Base-by-base conservation (phyloP, 2,113 vertebrate species). In the Hassar affinis region DNA sequence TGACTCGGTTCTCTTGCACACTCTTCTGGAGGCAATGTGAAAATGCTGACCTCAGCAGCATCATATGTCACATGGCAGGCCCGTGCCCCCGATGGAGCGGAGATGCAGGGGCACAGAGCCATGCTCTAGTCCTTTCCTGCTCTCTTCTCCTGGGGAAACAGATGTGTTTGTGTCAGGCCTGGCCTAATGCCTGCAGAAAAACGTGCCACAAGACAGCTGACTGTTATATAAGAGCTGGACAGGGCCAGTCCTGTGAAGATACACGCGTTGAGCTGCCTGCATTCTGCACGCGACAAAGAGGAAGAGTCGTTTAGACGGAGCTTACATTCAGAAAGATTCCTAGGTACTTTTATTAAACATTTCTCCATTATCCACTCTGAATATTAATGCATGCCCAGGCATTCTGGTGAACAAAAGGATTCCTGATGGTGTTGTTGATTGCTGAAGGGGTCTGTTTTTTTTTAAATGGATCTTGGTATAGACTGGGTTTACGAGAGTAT, bases 171-270 rank as follows among this genome's bases (percentile, higher is more conserved):
- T 88, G 83, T 87, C 59, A 86, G 72, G 72, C 83, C 79, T 87
- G 84, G 84, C 80, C 49, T 51, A 68, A 30, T 62, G 78, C 83
- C 64, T 77, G 42, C 84, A 80, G 42, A 42, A 68, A 75, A 78
- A 61, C 86, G 54, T 79, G 80, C 72, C 66, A 66, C 64, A 83
- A 83, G 86, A 89, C 91, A 90, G 87, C 85, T 90, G 88, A 89
- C 84, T 72, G 77, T 91, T 90, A 90, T 85, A 71, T 89, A 90
- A 90, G 22, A 10, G 17, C 47, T 30, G 69, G 78, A 84, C 78
- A 54, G 45, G 68, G 62, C 78, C 76, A 80, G 62, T 72, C 78
- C 77, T 52, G 10, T 66, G 30, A 69, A 62, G 62, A 68, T 47
- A 22, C 35, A 75, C 69, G 62, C 18, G 35, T 83, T 78, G 51